Conservation (phyloP, 2,888 invertebrate genomes). For the Scaeva pyrastri region DNA sequence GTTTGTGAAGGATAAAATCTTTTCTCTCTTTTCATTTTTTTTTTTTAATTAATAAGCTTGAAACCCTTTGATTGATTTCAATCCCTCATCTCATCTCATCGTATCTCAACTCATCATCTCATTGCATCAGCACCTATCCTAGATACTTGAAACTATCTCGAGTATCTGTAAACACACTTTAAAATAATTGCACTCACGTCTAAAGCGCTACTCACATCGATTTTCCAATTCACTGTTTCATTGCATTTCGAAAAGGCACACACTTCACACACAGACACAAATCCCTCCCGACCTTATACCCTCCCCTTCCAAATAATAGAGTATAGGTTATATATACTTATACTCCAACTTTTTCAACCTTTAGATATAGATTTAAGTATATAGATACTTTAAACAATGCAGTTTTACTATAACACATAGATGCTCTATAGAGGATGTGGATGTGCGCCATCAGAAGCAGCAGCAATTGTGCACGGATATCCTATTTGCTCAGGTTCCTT, state of each 20-base stretch:
- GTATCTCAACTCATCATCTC: too few relatives aligned
- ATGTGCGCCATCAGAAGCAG: constrained; percentile 24
- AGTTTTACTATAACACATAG: background rate
- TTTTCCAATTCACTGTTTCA: constrained; percentile 70
- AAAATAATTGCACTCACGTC: constrained; percentile 73
- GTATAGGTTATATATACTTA: background rate
- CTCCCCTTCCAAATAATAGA: background rate
- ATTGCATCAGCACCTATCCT: constrained; percentile 8
- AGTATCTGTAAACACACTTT: constrained; percentile 71
- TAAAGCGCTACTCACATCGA: constrained; percentile 71
- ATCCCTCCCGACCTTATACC: background rate
- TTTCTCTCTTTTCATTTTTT: background rate
- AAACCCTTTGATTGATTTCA: constrained; percentile 30
- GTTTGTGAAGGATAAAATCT: background rate
- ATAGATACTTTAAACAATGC: constrained; percentile 17
- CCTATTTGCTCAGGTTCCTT: constrained; percentile 60
- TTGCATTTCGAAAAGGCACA: constrained; percentile 62
- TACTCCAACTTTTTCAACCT: constrained; percentile 37
- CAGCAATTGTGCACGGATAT: constrained; percentile 65
- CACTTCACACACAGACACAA: too few relatives aligned
- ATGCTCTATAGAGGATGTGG: constrained; percentile 36
- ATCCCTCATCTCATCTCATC: constrained; percentile 17
- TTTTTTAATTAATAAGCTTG: constrained; percentile 25
- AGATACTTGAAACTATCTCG: constrained; percentile 56
- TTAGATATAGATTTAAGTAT: too few relatives aligned